Percentiles rank a stretch among this genome's conserved stretches.
Conservation (phyloP, 2,888 invertebrate species). For the Hypena proboscidalis region DNA sequence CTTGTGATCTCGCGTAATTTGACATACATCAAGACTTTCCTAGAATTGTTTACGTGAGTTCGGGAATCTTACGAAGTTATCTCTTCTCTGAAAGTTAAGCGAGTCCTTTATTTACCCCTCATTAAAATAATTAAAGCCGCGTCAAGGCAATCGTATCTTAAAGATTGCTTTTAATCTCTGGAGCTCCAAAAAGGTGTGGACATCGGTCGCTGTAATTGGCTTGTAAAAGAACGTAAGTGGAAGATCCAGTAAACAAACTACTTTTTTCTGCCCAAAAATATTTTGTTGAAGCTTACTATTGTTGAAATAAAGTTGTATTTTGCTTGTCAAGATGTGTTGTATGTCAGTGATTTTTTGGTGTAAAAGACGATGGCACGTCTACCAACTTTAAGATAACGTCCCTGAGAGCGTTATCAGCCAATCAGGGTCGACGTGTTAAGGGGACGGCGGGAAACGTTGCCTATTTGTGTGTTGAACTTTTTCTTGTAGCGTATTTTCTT, state of each 20-base stretch:
- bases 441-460: constrained; percentile 36
- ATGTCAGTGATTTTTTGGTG: constrained; percentile 19
- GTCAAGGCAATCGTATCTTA: constrained; percentile 7
- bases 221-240: constrained; percentile 51
- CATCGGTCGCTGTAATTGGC: constrained; percentile 44
- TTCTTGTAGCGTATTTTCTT: constrained; percentile 25
- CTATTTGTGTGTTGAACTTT: constrained; percentile 42
- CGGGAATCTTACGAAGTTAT: no score
- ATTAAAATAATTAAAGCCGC: constrained; percentile 17
- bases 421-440: constrained; percentile 49
- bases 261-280: constrained; percentile 4
- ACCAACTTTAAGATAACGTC: constrained; percentile 48
- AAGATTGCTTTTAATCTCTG: constrained; percentile 27
- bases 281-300: background rate
- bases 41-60: no score
- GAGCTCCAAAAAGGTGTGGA: constrained; percentile 43
- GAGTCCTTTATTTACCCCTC: no score
- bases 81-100: no score
- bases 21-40: no score
- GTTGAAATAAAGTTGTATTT: constrained; percentile 13
- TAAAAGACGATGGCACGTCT: constrained; percentile 42
- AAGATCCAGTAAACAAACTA: constrained; percentile 26
- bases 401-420: constrained; percentile 47
- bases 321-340: background rate
- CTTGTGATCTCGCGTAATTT: no score